A percentile compares a stretch with the other conserved stretches of the same genome.
Conservation (phyloP, 1,140 invertebrate genomes). For the Wiebesia pumilae region DNA sequence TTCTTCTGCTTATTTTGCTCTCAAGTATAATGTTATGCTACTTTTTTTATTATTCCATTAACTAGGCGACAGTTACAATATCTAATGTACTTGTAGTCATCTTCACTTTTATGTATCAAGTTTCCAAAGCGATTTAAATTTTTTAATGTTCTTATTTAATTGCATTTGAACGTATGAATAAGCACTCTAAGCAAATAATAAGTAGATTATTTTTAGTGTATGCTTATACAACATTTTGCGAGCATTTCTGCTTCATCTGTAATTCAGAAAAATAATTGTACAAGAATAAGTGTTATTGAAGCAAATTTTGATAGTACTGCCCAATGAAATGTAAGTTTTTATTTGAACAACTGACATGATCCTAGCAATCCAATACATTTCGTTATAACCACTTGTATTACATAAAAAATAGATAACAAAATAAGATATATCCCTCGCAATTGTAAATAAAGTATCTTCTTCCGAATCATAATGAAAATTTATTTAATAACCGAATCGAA, state of each 20-base stretch:
- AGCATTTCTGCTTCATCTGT: slow-evolving; percentile 29
- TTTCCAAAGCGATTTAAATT: slow-evolving; percentile 12
- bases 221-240: slow-evolving; percentile 39
- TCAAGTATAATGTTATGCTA: neutral
- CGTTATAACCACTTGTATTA: neutral
- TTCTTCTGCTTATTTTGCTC: neutral
- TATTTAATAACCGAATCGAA: slow-evolving; percentile 16
- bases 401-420: too few species aligned
- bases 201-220: slow-evolving; percentile 25
- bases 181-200: slow-evolving; percentile 30
- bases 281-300: slow-evolving; percentile 22
- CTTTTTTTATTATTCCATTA: neutral
- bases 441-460: slow-evolving; percentile 4
- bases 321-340: slow-evolving; percentile 27
- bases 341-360: slow-evolving; percentile 10
- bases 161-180: slow-evolving; percentile 36
- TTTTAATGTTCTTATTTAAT: slow-evolving; percentile 41
- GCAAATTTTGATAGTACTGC: slow-evolving; percentile 1
- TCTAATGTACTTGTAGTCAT: neutral
- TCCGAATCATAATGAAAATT: neutral
- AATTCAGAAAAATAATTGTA: slow-evolving; percentile 42
- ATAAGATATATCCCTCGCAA: neutral
- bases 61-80: neutral
- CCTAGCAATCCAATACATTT: neutral
- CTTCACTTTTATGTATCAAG: slow-evolving; percentile 18